Evolutionary conservation across 2,888 invertebrate species (phyloP), one percentile per base, ranked within the genome.

Genomic region (Ophonus ardosiacus): DNA sequence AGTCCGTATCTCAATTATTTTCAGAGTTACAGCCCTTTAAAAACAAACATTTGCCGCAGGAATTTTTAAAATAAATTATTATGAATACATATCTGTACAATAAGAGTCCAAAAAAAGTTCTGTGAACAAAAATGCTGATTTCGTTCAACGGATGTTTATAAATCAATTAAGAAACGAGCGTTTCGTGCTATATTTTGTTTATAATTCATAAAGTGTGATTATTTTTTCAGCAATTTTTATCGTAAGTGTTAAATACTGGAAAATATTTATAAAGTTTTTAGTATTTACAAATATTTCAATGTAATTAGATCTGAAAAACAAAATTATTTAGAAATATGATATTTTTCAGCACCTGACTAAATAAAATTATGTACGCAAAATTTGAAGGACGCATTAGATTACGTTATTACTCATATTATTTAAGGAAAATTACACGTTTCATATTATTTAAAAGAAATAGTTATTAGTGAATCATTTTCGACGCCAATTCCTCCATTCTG

Each of bases 341-440:
- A 51, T 51, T 31, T 31, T 31, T 31, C 5, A 51, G 13, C 43
- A 51, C 43, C 43, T 51, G 43, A 51, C 13, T 13, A 51, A 51
- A 51, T 51, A 51, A 51, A 51, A 51, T 51, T 51, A 51, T 13
- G 43, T 51, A 31, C 31, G 31, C 31, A 31, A 31, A 31, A 31
- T 31, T 31, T 31, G 43, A 51, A 51, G 43, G 43, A 51, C 43
- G 43, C 10, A 13, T 51, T 51, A 51, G 43, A 51, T 51, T 51
- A 8, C 8, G 6, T 2, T 63, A 63, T 71, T 76, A 76, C 40
- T 76, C 76, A 76, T 76, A 38, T 31, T 79, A 79, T 79, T 79
- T 79, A 79, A 79, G 57, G 79, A 79, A 79, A 79, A 57, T 57
- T 57, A 79, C 79, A 79, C 79, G 79, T 79, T 24, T 68, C 21